These are phyloP conservation scores for Aldrovandia affinis DNA, from an alignment of 2,797 vertebrate species.

Conservation along the genomic window DNA sequence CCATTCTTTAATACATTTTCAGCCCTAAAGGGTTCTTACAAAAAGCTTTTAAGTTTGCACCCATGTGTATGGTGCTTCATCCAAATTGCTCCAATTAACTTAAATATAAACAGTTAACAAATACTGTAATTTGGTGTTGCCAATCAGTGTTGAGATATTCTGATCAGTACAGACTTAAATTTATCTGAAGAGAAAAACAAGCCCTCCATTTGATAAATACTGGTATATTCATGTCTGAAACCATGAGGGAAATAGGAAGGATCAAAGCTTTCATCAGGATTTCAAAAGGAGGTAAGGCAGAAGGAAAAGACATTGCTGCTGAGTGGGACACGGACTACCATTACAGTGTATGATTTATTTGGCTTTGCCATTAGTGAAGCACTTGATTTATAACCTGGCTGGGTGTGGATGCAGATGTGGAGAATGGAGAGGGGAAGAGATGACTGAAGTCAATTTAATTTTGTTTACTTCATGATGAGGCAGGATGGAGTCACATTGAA, in stretches of 20 bases:
- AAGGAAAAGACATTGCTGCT: not conserved
- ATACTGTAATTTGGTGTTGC: not conserved
- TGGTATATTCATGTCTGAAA: not conserved
- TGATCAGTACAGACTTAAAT: not conserved
- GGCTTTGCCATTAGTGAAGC: not conserved
- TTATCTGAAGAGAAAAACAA: not conserved
- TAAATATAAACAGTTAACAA: not conserved
- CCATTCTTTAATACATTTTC: not conserved
- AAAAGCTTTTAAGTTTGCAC: not conserved
- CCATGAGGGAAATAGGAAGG: not conserved
- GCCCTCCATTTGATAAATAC: not conserved
- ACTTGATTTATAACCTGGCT: not conserved
- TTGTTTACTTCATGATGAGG: not conserved
- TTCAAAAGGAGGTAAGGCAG: not conserved
- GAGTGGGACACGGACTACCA: not conserved
- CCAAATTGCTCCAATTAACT: not conserved
- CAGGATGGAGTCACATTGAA: not conserved
- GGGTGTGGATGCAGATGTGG: constrained; percentile 7
- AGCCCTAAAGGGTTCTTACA: not conserved
- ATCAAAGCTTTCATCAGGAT: not conserved
- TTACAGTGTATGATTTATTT: not conserved
- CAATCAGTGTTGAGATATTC: not conserved
- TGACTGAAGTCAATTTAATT: not conserved
- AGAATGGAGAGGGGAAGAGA: not conserved
- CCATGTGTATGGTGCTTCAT: not conserved